A percentile compares a stretch with the other conserved stretches of the same genome.
These are phyloP conservation scores for Mastacembelus armatus DNA, from an alignment of 2,797 vertebrate species.

Conservation along the genomic window DNA sequence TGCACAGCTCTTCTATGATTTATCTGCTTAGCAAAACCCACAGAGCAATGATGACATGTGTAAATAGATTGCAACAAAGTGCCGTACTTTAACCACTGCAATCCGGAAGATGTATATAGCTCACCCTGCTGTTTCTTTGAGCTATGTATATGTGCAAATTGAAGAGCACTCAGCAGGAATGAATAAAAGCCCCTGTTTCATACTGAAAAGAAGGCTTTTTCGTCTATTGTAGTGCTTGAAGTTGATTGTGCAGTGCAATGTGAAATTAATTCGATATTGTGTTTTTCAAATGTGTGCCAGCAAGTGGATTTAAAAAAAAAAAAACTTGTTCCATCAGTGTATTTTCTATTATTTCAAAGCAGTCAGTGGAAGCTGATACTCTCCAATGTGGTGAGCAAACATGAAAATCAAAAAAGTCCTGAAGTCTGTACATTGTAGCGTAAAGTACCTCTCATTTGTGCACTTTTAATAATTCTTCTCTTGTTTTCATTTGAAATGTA, in stretches of 20 bases:
- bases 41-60: constrained; percentile 50
- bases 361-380: constrained; percentile 36
- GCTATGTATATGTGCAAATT: constrained; percentile 20
- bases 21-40: constrained; percentile 46
- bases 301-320: constrained; percentile 33
- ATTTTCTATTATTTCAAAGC: constrained; percentile 50
- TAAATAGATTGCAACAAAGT: constrained; percentile 60
- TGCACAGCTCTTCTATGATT: constrained; percentile 54
- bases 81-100: constrained; percentile 43
- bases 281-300: constrained; percentile 52
- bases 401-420: neutral
- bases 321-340: constrained; percentile 35
- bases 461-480: constrained; percentile 42
- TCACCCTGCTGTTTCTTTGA: constrained; percentile 34
- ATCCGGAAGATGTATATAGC: constrained; percentile 42
- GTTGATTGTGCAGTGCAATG: constrained; percentile 63
- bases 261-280: constrained; percentile 66
- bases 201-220: constrained; percentile 13
- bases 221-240: constrained; percentile 62
- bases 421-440: constrained; percentile 20
- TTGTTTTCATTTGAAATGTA: constrained; percentile 21
- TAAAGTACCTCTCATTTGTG: constrained; percentile 37
- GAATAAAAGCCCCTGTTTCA: constrained; percentile 24
- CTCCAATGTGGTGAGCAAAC: constrained; percentile 18
- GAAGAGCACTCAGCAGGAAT: constrained; percentile 37